Base-by-base conservation (phyloP, 2,113 vertebrate genomes). In the Ploceus nigricollis region DNA sequence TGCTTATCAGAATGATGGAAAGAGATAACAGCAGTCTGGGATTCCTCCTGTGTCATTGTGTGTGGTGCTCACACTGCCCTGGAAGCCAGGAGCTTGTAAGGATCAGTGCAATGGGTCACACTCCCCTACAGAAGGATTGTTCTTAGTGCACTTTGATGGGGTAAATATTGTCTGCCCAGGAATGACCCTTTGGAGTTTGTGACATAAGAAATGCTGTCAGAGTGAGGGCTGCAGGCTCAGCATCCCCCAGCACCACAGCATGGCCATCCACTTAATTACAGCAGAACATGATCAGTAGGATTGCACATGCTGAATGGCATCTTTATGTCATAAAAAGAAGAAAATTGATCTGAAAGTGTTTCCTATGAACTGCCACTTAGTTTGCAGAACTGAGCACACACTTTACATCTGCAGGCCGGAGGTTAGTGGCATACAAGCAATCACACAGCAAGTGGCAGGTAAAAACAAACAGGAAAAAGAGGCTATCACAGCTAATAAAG, bases 401-500 rank as follows among this genome's bases (percentile, higher is more conserved):
- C 87, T 58, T 77, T 7, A 9, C 3, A 2, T 66, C 82, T 83
- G 56, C 64, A 42, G 54, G 8, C n/a, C 64, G 60, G 56, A 75
- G 35, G 14, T 44, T 70, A 17, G 51, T 48, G 82, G 51, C 57
- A 61, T 61, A 54, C 33, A 82, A 69, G 48, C 57, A 65, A 76
- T 82, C 6, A 4, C 81, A 53, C 19, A 93, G 68, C 7, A 14
- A 94, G 58, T 60, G 60, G 75, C 87, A 80, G 75, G 79, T 94
- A 48, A 93, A 93, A 95, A 58, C 70, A 82, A 82, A 85, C 68
- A 63, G 35, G 70, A 69, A 64, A 83, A 86, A 66, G 58, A 84
- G 51, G 51, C 40, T 86, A 66, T 92, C 64, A 81, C 18, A 84
- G 79, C 64, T 84, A 83, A 90, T 81, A 82, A 80, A 92, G 75